Base-by-base conservation (phyloP, 2,797 vertebrate species). In the Trachops cirrhosus region DNA sequence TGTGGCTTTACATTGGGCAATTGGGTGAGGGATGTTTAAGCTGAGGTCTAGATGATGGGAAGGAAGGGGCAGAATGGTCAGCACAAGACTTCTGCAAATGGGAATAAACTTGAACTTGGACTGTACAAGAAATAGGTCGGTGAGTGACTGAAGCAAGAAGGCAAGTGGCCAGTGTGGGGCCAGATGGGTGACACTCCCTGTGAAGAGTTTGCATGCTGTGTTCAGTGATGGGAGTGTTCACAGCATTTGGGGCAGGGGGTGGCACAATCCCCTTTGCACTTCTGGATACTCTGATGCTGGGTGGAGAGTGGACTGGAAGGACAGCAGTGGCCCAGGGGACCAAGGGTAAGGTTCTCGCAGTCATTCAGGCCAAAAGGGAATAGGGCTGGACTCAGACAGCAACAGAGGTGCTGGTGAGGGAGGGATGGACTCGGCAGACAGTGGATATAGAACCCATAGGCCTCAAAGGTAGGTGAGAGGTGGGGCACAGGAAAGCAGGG, bases 211-310 rank as follows among this genome's bases (percentile, higher is more conserved):
- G n/a, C 37, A 41, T 24, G 12, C 39, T 19, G 3, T 15, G 32
- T 71, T 24, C 24, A 39, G 50, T 52, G 24, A 15, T 29, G 37
- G 41, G 78, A 46, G 24, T 46, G 34, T 32, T 70, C 7, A 9
- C 10, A 8, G 39, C 0, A 0, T 10, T 10, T 37, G 37, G 48
- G 80, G 5, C 12, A 3, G 24, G 37, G 39, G 18, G 22, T 39
- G 57, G 8, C 9, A 50, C 12, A 11, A 15, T 37, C 41, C 34
- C 26, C 9, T 73, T n/a, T 54, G 14, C 3, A 32, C 57, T 44
- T 37, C 9, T 1, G 29, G 62, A 39, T 24, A 3, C n/a, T 37
- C 4, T 48, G 37, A n/a, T 9, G 4, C 37, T 11, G 0, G 57
- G 4, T n/a, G 2, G 29, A 32, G 41, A 78, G 32, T 19, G 41